phyloP scores from a whole-genome alignment of 1,140 invertebrate species.

The Cydia pomonella region DNA sequence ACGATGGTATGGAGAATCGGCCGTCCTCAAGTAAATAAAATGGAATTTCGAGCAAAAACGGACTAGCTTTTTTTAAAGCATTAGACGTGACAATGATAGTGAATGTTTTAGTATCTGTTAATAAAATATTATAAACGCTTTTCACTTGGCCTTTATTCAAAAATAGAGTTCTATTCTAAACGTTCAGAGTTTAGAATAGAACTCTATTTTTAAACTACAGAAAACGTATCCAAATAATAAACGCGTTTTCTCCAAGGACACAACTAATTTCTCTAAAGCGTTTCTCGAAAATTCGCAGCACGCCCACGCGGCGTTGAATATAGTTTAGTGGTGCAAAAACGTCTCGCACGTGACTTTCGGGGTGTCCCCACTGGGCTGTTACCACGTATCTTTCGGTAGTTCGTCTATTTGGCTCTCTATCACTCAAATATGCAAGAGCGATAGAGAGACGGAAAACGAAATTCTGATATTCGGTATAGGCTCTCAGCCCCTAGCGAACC shows the following conservation, averaged over 20 bases:
- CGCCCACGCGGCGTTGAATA: background rate
- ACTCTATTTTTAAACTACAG: background rate
- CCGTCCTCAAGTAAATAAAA: too few relatives aligned
- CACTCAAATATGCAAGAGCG: too few relatives aligned
- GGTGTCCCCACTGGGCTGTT: background rate
- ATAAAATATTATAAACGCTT: background rate
- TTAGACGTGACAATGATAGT: too few relatives aligned
- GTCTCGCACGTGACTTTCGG: background rate
- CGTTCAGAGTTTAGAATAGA: too few relatives aligned
- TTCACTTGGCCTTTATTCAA: background rate
- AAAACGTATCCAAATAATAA: background rate
- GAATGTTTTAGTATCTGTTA: too few relatives aligned
- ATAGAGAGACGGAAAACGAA: too few relatives aligned
- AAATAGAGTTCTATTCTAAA: background rate
- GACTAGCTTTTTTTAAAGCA: too few relatives aligned
- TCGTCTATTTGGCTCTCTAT: too few relatives aligned
- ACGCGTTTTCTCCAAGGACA: background rate
- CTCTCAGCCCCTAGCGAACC: background rate
- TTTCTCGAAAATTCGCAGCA: background rate
- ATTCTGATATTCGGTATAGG: too few relatives aligned
- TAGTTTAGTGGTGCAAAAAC: conserved; percentile 14
- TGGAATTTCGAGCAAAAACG: too few relatives aligned
- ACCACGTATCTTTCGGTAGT: too few relatives aligned
- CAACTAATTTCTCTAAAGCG: background rate
- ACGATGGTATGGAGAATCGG: too few relatives aligned